phyloP scores from a whole-genome alignment of 2,888 invertebrate species.

The Cheilosia vulpina region DNA sequence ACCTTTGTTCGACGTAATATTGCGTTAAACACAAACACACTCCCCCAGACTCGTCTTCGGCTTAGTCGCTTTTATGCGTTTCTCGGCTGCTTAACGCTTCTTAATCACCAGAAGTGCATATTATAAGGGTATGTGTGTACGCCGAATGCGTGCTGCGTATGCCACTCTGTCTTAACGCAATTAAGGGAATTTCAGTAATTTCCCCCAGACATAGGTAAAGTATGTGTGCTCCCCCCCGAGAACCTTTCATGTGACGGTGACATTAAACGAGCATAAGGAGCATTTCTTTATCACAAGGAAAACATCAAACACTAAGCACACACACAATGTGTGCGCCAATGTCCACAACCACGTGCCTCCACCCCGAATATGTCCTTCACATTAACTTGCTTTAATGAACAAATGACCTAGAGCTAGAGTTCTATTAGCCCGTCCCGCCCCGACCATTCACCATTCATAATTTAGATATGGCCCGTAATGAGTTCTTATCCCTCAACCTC shows the following conservation, averaged over 20 bases:
- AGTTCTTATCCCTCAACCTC: constrained; percentile 61
- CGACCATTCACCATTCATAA: constrained; percentile 72
- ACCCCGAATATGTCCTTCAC: constrained; percentile 59
- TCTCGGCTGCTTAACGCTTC: constrained; percentile 27
- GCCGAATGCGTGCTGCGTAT: not conserved
- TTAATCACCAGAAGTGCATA: constrained; percentile 2
- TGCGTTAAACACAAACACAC: constrained; percentile 29
- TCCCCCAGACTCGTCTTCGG: constrained; percentile 6
- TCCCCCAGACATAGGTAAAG: constrained; percentile 13
- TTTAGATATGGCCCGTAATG: constrained; percentile 74
- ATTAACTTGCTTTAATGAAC: constrained; percentile 73
- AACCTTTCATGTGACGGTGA: constrained; percentile 54
- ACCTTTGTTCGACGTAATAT: constrained; percentile 11
- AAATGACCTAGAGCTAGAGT: constrained; percentile 69
- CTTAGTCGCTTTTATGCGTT: constrained; percentile 27
- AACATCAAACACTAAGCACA: constrained; percentile 67
- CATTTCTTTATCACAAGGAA: constrained; percentile 64
- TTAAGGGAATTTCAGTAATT: constrained; percentile 62
- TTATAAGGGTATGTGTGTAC: not conserved
- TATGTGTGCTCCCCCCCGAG: constrained; percentile 11
- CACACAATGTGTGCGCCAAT: constrained; percentile 11
- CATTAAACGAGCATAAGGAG: constrained; percentile 65
- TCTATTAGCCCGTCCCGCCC: constrained; percentile 60
- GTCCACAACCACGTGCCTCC: constrained; percentile 4
- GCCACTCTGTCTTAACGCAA: constrained; percentile 58